Evolutionary conservation across 2,888 invertebrate species (phyloP), one percentile per base, ranked within the genome.

Genomic region (Agrilus biguttatus): DNA sequence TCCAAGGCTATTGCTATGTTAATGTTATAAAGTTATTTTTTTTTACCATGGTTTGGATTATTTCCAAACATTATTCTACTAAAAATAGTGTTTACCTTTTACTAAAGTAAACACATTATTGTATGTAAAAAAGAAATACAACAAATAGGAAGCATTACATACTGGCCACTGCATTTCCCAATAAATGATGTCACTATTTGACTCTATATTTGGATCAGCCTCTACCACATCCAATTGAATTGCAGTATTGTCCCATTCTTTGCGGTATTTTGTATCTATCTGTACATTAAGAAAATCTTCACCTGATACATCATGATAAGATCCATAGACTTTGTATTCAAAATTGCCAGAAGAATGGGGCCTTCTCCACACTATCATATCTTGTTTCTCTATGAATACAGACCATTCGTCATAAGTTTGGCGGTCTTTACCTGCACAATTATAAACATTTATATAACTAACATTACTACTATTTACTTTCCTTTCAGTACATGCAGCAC

Each of bases 91-190:
- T 23, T 23, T 8, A 23, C 23, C 23, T 17, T 17, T 17, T 17
- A 4, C 17, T 17, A 17, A 17, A 17, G 17, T 17, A 17, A 17
- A 17, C 17, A 17, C 4, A 17, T 17, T 17, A 17, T 17, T 17
- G 17, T 6, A 23, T 23, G 7, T 6, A 8, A 23, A 2, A 23
- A 5, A 23, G 23, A 8, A 23, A 4, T 35, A 36, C 2, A 36
- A 12, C 2, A 17, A 17, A 19, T 5, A 12, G 12, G 12, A 36
- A 10, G 17, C 3, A 8, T 38, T 42, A 69, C 77, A 70, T 62
- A 85, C 84, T 50, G 90, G 90, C 87, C 89, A 90, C 44, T 80
- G 68, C 69, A 88, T 85, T 67, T 89, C 88, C 90, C 90, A 90
- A 55, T 90, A 89, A 44, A 90, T 68, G 34, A 90, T 69, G 47